These are phyloP conservation scores for Ischnus inquisitorius DNA, from an alignment of 2,888 invertebrate species.

Conservation along the genomic window DNA sequence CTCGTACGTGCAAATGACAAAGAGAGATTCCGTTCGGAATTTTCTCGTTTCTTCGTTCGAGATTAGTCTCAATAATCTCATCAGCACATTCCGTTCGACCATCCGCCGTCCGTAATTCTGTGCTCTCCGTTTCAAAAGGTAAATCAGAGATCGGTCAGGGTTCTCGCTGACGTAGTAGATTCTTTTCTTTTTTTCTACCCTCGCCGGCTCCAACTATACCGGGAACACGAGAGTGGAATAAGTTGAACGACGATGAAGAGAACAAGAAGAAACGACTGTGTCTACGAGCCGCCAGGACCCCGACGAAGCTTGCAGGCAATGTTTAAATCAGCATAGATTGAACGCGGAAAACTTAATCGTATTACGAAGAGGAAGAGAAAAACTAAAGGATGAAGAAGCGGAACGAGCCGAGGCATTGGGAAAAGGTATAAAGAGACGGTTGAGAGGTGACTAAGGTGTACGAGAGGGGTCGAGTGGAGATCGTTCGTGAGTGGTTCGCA, in stretches of 20 bases:
- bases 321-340: constrained; percentile 70
- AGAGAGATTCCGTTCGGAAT: neutral
- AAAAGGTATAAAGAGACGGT: constrained; percentile 4
- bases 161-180: neutral
- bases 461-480: constrained; percentile 24
- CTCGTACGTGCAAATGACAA: neutral
- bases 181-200: neutral
- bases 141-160: constrained; percentile 25
- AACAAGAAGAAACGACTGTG: constrained; percentile 5
- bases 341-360: constrained; percentile 67
- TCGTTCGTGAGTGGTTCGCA: constrained; percentile 63
- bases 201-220: constrained; percentile 16
- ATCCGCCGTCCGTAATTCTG: neutral
- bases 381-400: neutral
- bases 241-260: constrained; percentile 32
- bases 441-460: constrained; percentile 28
- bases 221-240: constrained; percentile 10
- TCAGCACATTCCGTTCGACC: constrained; percentile 18
- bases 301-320: constrained; percentile 50
- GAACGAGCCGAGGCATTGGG: neutral
- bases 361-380: constrained; percentile 55
- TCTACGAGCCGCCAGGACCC: constrained; percentile 1
- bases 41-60: constrained; percentile 13
- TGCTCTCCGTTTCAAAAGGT: constrained; percentile 2
- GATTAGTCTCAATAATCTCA: constrained; percentile 48